Conservation (phyloP, 2,113 vertebrate species). For the Capreolus pygargus region DNA sequence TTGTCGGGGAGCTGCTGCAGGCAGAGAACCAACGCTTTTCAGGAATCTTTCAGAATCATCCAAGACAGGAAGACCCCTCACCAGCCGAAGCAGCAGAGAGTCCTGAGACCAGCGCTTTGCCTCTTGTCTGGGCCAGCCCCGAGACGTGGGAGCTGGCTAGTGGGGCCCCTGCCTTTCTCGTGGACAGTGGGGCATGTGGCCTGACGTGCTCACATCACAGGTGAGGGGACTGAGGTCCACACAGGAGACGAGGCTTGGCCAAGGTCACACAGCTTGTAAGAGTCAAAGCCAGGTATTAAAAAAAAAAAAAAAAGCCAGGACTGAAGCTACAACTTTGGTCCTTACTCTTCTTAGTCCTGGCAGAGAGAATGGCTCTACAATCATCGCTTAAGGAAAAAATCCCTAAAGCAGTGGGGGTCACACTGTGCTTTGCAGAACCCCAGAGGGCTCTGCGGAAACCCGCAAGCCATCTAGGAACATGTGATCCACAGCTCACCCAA, state of each 20-base stretch:
- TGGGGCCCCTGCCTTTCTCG: background rate
- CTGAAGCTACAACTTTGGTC: background rate
- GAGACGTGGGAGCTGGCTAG: background rate
- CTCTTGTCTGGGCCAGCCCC: background rate
- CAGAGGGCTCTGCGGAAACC: background rate
- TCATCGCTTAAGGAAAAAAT: background rate
- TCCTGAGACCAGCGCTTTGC: background rate
- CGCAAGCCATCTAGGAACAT: accelerated
- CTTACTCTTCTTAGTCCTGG: background rate
- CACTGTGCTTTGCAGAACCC: background rate
- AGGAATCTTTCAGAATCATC: background rate
- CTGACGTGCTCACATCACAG: background rate
- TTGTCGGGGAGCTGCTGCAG: too few species aligned
- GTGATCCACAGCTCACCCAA: background rate
- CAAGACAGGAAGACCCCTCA: background rate
- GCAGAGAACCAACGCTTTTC: background rate
- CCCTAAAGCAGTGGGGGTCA: background rate
- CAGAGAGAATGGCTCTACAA: background rate
- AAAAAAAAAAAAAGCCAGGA: background rate
- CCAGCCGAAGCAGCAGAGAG: too few species aligned
- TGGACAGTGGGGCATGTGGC: background rate
- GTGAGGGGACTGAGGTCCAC: background rate
- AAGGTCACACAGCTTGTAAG: background rate
- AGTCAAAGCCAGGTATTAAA: background rate
- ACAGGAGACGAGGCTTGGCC: background rate